Conservation (phyloP, 2,113 vertebrate species). For the Phylloscopus trochilus region DNA sequence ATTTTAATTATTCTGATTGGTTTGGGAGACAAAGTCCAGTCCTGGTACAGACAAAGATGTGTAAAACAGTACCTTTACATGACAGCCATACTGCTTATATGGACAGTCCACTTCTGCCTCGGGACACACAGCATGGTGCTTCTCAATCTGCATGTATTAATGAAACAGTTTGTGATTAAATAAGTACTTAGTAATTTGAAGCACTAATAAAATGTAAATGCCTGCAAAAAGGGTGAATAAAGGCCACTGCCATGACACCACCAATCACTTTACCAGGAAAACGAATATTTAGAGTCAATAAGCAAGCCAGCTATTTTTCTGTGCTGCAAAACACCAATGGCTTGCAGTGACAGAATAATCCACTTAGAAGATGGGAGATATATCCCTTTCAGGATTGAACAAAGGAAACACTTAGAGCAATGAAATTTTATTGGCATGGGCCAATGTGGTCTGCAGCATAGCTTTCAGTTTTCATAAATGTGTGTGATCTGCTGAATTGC, state of each 20-base stretch:
- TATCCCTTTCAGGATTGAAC: background rate
- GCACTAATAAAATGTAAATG: background rate
- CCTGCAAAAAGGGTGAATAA: background rate
- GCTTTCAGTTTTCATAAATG: background rate
- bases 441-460: background rate
- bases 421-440: background rate
- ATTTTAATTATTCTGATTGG: background rate
- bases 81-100: conserved; percentile 82
- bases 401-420: background rate
- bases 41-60: background rate
- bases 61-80: conserved; percentile 72
- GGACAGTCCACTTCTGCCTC: conserved; percentile 82
- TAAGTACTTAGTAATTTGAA: background rate
- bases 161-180: background rate
- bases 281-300: background rate
- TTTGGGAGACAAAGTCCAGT: background rate
- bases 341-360: background rate
- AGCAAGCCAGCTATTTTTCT: background rate
- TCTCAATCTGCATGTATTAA: conserved; percentile 68
- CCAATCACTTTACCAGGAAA: background rate
- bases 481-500: background rate
- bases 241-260: background rate
- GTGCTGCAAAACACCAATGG: background rate
- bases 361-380: background rate
- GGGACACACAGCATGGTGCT: conserved; percentile 75